A percentile compares a stretch with the other conserved stretches of the same genome.
phyloP scores from a whole-genome alignment of 2,888 invertebrate species.

The Tineola bisselliella region DNA sequence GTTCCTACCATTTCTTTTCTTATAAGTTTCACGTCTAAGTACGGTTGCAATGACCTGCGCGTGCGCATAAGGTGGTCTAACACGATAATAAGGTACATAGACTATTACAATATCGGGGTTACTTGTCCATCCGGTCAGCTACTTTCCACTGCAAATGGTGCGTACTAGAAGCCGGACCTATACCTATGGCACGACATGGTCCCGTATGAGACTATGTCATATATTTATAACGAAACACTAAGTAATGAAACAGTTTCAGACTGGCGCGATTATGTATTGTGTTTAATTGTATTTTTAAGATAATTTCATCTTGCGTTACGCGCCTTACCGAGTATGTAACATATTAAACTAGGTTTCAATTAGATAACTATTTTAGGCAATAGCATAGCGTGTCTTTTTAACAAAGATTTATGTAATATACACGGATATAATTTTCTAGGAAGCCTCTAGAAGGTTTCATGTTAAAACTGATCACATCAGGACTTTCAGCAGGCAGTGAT shows the following conservation, averaged over 20 bases:
- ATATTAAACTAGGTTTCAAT: neutral
- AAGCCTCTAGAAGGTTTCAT: too few relatives aligned
- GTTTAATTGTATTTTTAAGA: neutral
- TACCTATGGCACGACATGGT: neutral
- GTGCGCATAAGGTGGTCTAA: slow-evolving; percentile 4
- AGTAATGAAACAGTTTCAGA: too few relatives aligned
- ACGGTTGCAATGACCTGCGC: neutral
- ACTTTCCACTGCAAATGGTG: slow-evolving; percentile 13
- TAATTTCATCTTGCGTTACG: neutral
- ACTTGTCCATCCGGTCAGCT: slow-evolving; percentile 8
- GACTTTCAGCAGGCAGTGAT: too few relatives aligned
- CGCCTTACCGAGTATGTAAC: neutral
- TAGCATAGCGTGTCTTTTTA: neutral
- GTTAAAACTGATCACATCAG: too few relatives aligned
- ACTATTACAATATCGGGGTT: neutral
- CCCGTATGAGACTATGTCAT: too few relatives aligned
- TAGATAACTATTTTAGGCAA: neutral
- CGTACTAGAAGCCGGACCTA: slow-evolving; percentile 1
- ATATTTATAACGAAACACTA: too few relatives aligned
- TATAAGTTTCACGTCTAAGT: neutral
- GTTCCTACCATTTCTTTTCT: too few relatives aligned
- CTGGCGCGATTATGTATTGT: neutral
- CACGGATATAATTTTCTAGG: neutral
- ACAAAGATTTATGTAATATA: neutral
- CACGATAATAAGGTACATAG: slow-evolving; percentile 8